Percentiles rank a stretch among this genome's conserved stretches.
These are phyloP conservation scores for Drosophila neocordata DNA, from an alignment of 1,140 invertebrate genomes.

Conservation along the genomic window DNA sequence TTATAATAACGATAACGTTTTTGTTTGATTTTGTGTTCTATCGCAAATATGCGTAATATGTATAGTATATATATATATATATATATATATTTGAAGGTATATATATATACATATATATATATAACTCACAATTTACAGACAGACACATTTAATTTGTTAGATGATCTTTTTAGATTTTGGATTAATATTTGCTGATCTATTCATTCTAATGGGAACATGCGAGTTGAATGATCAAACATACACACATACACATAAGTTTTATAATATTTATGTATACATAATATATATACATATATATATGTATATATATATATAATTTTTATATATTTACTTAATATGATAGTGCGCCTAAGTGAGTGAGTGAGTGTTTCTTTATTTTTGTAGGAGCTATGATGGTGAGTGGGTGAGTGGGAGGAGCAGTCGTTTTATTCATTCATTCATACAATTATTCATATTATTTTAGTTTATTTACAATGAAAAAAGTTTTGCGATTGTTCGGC, in stretches of 20 bases:
- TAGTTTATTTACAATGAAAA: slow-evolving; percentile 65
- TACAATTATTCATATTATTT: slow-evolving; percentile 19
- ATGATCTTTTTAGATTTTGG: slow-evolving; percentile 43
- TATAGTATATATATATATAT: slow-evolving; percentile 51
- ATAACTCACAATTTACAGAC: slow-evolving; percentile 77
- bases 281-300: slow-evolving; percentile 1
- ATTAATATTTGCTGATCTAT: slow-evolving; percentile 60
- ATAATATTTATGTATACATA: slow-evolving; percentile 19
- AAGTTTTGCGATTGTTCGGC: slow-evolving; percentile 25
- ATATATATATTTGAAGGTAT: slow-evolving; percentile 21
- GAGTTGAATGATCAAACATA: slow-evolving; percentile 69
- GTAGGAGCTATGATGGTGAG: slow-evolving; percentile 14
- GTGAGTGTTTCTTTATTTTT: neutral
- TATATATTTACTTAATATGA: slow-evolving; percentile 46
- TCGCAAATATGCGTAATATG: slow-evolving; percentile 40
- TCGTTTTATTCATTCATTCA: slow-evolving; percentile 5
- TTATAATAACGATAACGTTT: slow-evolving; percentile 66
- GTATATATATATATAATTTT: slow-evolving; percentile 44
- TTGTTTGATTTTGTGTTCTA: slow-evolving; percentile 27
- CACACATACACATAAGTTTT: slow-evolving; percentile 47
- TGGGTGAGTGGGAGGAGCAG: slow-evolving; percentile 27
- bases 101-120: neutral
- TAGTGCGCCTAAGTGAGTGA: slow-evolving; percentile 57
- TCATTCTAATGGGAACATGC: slow-evolving; percentile 61
- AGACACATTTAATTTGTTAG: slow-evolving; percentile 68